Conservation (phyloP, 1,140 invertebrate species). For the Lordiphosa collinella region DNA sequence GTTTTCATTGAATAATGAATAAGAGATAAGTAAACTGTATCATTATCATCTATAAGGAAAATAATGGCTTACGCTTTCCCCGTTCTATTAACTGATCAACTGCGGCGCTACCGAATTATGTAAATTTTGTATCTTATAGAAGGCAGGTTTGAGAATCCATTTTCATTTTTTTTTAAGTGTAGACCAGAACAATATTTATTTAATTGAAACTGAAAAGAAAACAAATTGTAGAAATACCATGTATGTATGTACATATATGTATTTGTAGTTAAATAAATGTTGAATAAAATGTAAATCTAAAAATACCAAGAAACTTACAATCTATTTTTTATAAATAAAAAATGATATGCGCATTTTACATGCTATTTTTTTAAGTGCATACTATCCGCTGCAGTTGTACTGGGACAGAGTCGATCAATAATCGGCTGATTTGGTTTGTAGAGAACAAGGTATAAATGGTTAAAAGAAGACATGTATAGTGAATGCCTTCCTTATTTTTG, state of each 20-base stretch:
- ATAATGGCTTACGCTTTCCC: too few species aligned
- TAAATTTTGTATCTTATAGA: not conserved
- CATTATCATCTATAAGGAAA: too few species aligned
- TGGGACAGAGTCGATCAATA: too few species aligned
- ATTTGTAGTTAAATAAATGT: not conserved
- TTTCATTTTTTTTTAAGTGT: not conserved
- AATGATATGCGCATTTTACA: too few species aligned
- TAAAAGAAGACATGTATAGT: too few species aligned
- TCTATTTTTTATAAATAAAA: too few species aligned
- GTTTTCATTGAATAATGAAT: not conserved
- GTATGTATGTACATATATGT: not conserved
- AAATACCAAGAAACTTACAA: not conserved
- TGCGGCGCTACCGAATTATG: not conserved
- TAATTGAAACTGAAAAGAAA: not conserved
- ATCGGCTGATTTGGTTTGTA: too few species aligned
- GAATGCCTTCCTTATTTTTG: too few species aligned
- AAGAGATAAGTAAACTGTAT: not conserved
- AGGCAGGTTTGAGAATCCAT: not conserved
- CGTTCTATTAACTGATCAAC: not conserved
- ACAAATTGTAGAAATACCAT: too few species aligned
- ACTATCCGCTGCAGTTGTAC: too few species aligned
- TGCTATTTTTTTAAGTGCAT: too few species aligned
- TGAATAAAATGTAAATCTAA: not conserved
- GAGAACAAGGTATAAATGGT: too few species aligned
- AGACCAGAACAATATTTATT: not conserved